Evolutionary conservation across 2,113 vertebrate species (phyloP).

Genomic region (Corythoichthys haematopterus): DNA sequence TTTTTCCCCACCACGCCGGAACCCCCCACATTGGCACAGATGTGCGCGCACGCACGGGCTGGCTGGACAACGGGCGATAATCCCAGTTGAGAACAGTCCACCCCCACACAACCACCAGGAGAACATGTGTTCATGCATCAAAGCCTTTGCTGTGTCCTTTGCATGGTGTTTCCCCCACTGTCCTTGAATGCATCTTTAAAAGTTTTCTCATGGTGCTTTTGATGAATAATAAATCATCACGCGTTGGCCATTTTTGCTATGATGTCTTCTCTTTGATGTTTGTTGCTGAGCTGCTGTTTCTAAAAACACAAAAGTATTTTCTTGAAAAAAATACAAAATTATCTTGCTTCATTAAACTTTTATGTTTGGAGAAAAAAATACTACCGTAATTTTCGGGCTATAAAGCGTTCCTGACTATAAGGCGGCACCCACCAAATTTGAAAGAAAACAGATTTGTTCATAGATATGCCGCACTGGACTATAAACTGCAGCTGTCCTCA

Average conservation of each 20-base stretch:
- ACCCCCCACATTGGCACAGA: constrained; percentile 29
- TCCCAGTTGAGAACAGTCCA: constrained; percentile 41
- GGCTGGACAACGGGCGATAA: constrained; percentile 36
- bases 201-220: constrained; percentile 61
- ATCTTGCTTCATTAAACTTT: too few species aligned
- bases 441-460: too few species aligned
- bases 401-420: too few species aligned
- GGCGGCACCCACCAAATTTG: too few species aligned
- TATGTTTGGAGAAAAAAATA: too few species aligned
- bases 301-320: not conserved
- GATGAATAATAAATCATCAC: constrained; percentile 39
- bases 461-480: too few species aligned
- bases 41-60: constrained; percentile 9
- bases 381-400: too few species aligned
- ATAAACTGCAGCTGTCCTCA: too few species aligned
- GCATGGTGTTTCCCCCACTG: constrained; percentile 20
- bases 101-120: not conserved
- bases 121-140: constrained; percentile 22
- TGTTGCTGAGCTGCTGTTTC: not conserved
- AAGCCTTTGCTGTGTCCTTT: constrained; percentile 28
- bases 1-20: constrained; percentile 22
- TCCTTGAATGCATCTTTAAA: constrained; percentile 35
- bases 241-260: not conserved
- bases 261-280: not conserved
- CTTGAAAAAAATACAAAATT: too few species aligned